Conservation (phyloP, 2,888 invertebrate species). For the Calephelis perditalis region DNA sequence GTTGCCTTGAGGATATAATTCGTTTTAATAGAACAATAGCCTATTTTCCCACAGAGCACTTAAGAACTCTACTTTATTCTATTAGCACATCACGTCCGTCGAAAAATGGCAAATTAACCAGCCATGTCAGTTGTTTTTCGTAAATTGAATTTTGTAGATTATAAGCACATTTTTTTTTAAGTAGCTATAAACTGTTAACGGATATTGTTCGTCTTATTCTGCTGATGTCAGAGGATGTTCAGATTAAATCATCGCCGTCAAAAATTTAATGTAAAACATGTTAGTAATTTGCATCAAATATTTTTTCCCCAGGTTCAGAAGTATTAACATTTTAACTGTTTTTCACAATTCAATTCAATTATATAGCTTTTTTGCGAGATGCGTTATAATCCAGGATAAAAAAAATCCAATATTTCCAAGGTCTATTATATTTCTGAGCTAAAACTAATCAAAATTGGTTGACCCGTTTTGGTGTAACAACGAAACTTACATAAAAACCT, state of each 20-base stretch:
- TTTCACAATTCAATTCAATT: too few species aligned
- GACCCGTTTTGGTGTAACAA: too few species aligned
- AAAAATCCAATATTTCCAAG: too few species aligned
- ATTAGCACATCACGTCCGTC: constrained; percentile 1
- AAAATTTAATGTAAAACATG: too few species aligned
- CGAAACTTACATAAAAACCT: too few species aligned
- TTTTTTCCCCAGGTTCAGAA: too few species aligned
- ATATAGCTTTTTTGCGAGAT: too few species aligned
- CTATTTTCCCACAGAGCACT: constrained; percentile 7
- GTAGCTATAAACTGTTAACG: not conserved
- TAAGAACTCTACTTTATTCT: not conserved
- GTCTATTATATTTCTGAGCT: too few species aligned
- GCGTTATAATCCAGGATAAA: too few species aligned
- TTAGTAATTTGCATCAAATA: too few species aligned
- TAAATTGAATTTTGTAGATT: not conserved
- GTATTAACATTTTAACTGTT: too few species aligned
- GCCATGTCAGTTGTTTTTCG: constrained; percentile 3
- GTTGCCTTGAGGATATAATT: constrained; percentile 7
- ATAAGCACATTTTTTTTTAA: not conserved
- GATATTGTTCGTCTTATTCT: constrained; percentile 5
- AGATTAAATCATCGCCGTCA: not conserved
- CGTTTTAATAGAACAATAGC: constrained; percentile 6
- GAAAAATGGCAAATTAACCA: constrained; percentile 1
- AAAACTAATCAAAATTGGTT: too few species aligned
- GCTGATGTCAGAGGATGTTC: constrained; percentile 1